A percentile compares a stretch with the other conserved stretches of the same genome.
These are phyloP conservation scores for Sylvietta virens DNA, from an alignment of 2,113 vertebrate species.

Conservation along the genomic window DNA sequence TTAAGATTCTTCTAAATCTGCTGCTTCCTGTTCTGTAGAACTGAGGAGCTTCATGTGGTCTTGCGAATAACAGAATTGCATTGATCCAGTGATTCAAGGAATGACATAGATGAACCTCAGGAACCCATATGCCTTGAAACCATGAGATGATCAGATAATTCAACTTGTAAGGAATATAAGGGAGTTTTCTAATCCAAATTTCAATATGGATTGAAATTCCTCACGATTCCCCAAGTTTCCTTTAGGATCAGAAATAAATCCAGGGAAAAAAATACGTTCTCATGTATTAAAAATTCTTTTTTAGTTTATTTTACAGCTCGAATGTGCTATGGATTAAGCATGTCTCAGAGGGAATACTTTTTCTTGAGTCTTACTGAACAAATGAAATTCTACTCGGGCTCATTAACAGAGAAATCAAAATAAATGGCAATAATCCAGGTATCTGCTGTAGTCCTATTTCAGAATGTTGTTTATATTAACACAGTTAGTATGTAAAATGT, in stretches of 20 bases:
- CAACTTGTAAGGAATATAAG: not conserved
- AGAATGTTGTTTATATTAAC: conserved; percentile 26
- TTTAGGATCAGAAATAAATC: not conserved
- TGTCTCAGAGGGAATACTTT: not conserved
- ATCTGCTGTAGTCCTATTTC: conserved; percentile 8
- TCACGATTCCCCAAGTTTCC: not conserved
- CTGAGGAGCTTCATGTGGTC: not conserved
- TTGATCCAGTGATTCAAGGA: not conserved
- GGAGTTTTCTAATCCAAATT: not conserved
- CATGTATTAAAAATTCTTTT: conserved; percentile 3
- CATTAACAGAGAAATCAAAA: conserved; percentile 33
- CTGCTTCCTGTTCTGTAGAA: not conserved
- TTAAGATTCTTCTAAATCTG: not conserved
- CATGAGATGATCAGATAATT: not conserved
- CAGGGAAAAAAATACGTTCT: not conserved
- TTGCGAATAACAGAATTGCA: not conserved
- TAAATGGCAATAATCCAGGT: conserved; percentile 40
- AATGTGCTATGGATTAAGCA: conserved; percentile 37
- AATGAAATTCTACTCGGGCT: conserved; percentile 26
- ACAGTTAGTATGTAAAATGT: conserved; percentile 23
- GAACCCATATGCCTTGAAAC: not conserved
- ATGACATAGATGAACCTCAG: not conserved
- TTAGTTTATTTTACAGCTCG: not conserved
- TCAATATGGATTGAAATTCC: not conserved
- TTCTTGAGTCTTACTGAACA: not conserved